Percentiles rank a stretch among this genome's conserved stretches.
phyloP scores from a whole-genome alignment of 2,797 vertebrate species.

The Chelon labrosus region DNA sequence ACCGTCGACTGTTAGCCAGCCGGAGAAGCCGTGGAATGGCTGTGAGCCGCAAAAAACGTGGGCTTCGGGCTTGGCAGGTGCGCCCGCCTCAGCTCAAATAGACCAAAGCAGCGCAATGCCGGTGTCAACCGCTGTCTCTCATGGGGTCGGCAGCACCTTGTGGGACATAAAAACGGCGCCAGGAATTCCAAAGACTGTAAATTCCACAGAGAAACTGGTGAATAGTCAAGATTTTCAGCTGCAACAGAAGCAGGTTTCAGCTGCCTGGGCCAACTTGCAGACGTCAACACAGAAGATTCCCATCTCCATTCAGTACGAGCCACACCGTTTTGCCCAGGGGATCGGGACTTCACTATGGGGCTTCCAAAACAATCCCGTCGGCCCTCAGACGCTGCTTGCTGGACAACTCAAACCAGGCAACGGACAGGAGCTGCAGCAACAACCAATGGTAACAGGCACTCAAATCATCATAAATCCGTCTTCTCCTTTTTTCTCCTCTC shows the following conservation, averaged over 20 bases:
- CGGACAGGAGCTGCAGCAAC: conserved; percentile 76
- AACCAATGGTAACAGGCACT: conserved; percentile 79
- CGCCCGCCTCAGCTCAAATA: conserved; percentile 68
- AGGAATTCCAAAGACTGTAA: conserved; percentile 75
- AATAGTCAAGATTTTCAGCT: conserved; percentile 76
- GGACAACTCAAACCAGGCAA: conserved; percentile 79
- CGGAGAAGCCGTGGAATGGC: conserved; percentile 72
- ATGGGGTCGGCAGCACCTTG: conserved; percentile 63
- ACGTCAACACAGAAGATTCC: conserved; percentile 75
- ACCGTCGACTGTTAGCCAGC: conserved; percentile 67
- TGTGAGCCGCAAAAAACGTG: conserved; percentile 72
- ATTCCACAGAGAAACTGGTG: conserved; percentile 70
- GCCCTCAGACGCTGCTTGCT: conserved; percentile 76
- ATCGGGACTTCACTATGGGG: conserved; percentile 79
- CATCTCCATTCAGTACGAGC: conserved; percentile 77
- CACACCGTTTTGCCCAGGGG: conserved; percentile 76
- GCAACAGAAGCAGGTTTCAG: conserved; percentile 73
- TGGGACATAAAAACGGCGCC: conserved; percentile 76
- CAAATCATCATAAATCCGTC: conserved; percentile 83
- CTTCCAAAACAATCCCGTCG: conserved; percentile 78
- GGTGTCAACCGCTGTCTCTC: conserved; percentile 64
- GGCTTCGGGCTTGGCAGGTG: conserved; percentile 64
- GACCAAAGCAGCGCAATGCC: conserved; percentile 74
- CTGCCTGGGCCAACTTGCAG: conserved; percentile 69
- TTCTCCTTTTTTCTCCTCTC: conserved; percentile 79